Conservation (phyloP, 23 tunicate genomes). For the Ciona savignyi region DNA sequence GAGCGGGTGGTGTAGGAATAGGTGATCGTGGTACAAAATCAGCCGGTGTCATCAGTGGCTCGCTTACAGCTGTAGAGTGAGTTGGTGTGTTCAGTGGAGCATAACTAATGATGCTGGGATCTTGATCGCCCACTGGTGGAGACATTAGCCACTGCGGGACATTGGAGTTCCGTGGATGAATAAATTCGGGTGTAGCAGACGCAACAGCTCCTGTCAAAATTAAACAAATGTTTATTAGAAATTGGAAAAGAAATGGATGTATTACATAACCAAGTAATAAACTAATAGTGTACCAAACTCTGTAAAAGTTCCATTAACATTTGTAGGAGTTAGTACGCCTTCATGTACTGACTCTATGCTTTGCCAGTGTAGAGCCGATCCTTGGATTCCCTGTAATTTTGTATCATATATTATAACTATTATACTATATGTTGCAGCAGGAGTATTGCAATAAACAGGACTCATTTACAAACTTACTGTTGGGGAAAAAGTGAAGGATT, state of each 20-base stretch:
- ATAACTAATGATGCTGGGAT: constrained; percentile 27
- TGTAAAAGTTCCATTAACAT: background rate
- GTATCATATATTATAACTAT: no score
- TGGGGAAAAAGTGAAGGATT: constrained; percentile 11
- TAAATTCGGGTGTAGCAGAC: constrained; percentile 72
- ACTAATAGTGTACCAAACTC: background rate
- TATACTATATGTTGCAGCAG: no score
- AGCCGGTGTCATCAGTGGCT: constrained; percentile 26
- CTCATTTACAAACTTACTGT: background rate
- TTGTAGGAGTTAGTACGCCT: constrained; percentile 11
- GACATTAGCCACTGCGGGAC: constrained; percentile 86
- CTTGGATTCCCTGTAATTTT: background rate
- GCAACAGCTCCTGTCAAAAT: constrained; percentile 14
- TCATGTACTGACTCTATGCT: constrained; percentile 6
- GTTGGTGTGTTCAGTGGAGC: constrained; percentile 25
- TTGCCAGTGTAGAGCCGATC: constrained; percentile 9
- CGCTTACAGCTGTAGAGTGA: constrained; percentile 6
- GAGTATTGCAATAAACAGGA: no score
- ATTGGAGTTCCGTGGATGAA: constrained; percentile 70
- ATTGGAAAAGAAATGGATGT: background rate
- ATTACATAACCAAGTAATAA: background rate
- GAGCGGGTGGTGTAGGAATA: no score
- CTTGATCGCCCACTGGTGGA: constrained; percentile 45
- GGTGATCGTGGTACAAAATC: no score
- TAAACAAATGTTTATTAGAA: no score